Evolutionary conservation across 92 coral and sea anemone species (phyloP), one percentile per base, ranked within the genome.

Genomic region (Bergia puertoricense): DNA sequence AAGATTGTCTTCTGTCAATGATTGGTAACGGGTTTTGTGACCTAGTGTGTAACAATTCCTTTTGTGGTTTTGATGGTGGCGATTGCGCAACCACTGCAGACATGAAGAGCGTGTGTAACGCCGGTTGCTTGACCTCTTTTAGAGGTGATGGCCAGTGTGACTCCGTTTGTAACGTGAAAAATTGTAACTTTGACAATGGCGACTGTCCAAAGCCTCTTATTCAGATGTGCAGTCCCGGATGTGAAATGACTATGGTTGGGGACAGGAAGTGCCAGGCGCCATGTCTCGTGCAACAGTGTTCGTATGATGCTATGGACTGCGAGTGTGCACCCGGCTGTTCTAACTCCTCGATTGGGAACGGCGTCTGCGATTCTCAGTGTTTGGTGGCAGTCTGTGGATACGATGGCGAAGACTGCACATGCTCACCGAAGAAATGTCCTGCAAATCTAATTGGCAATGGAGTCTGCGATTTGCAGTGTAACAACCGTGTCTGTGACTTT

Each of bases 221-320:
- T 16, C 79, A 89, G 73, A 84, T 85, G 86, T 93, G 95, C 74
- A 82, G 89, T 43, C 72, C 89, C 16, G 93, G 85, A 16, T 93
- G 95, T 56, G 54, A 38, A 30, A 15, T 93, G 59, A 69, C 68
- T 37, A 91, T 91, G 95, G 86, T 89, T 38, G 95, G 95, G 42
- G 95, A 93, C 72, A 90, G 91, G 20, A 82, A 62, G 40, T 93
- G 95, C 67, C 95, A 93, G 8, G 46, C 76, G 13, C 86, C 88
- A 37, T 93, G 95, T 59, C 72, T 90, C 38, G 93, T 91, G 54
- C 81, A 87, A 23, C 92, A 93, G 83, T 93, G 95, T 81, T 91
- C 93, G 2, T 93, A 85, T 77, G 95, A 93, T 59, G 95, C 90
- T 74, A 81, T 50, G 0, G 95, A 93, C 75, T 93, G 95, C 43